Base-by-base conservation (phyloP, 2,888 invertebrate genomes). In the Ischnura elegans region DNA sequence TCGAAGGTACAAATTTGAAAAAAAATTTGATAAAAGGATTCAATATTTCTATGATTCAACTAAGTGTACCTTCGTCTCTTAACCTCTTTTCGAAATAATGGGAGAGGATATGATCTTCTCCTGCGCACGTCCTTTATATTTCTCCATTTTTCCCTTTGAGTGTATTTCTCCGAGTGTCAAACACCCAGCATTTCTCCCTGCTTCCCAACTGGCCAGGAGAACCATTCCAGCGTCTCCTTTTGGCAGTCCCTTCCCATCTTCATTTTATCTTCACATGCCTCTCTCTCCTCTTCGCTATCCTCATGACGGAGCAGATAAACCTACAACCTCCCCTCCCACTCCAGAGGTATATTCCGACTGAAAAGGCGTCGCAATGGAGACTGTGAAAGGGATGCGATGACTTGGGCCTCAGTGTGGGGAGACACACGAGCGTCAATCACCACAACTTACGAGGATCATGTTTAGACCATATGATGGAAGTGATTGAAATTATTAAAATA, bases 331-430 rank as follows among this genome's bases (percentile, higher is more conserved):
- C n/a, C n/a, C n/a, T 66, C 13, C 66, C 51, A 13, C 51, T 19
- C 13, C 51, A 13, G 10, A 29, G 29, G 76, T 16, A 13, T 29
- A 76, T 36, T 36, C 36, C 76, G 76, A 10, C 76, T 76, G 16
- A 29, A 76, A 76, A 36, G 86, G 46, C 86, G 86, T 86, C 86
- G n/a, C 86, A 25, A 45, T 43, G 86, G n/a, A 13, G 45, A 21
- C 46, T 25, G 43, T 46, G 46, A 86, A 46, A 51, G 43, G 43
- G 86, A 43, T 86, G 86, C 46, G 86, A 46, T n/a, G 86, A 45
- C 5, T 45, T n/a, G 86, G n/a, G 6, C 86, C 46, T 25, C n/a
- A 21, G 86, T 13, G 42, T 25, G 45, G 87, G 42, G 47, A 51
- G 51, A 87, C 87, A 47, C 29, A 19, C n/a, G n/a, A n/a, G n/a